A percentile compares a stretch with the other conserved stretches of the same genome.
Evolutionary conservation across 2,888 invertebrate species (phyloP).

Genomic region (Andrena marginata): DNA sequence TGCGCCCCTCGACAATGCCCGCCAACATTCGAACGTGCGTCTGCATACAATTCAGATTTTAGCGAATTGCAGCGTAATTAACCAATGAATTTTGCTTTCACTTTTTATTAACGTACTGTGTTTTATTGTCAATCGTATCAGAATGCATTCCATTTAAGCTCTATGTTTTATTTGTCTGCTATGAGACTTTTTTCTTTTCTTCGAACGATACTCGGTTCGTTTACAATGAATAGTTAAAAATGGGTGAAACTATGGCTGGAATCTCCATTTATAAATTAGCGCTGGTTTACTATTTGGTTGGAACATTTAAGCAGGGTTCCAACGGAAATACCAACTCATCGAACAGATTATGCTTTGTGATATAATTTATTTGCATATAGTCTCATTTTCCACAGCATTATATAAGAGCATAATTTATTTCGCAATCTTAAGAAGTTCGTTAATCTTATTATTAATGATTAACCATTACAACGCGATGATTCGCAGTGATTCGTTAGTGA

Average conservation of each 20-base stretch:
- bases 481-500: conserved; percentile 62
- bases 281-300: not conserved
- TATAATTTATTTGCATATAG: conserved; percentile 71
- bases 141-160: too few species aligned
- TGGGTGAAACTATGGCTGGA: too few species aligned
- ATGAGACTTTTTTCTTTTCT: too few species aligned
- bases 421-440: conserved; percentile 59
- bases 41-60: too few species aligned
- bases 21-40: conserved; percentile 55
- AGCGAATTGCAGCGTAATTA: too few species aligned
- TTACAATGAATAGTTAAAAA: too few species aligned
- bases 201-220: too few species aligned
- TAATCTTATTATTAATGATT: conserved; percentile 62
- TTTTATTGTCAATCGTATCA: too few species aligned
- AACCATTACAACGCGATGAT: conserved; percentile 58
- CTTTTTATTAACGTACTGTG: too few species aligned
- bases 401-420: conserved; percentile 71
- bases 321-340: not conserved
- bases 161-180: too few species aligned
- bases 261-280: too few species aligned
- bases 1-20: not conserved
- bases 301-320: not conserved
- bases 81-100: too few species aligned
- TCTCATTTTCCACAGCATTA: conserved; percentile 68
- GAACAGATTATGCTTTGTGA: conserved; percentile 50